A percentile compares a stretch with the other conserved stretches of the same genome.
Evolutionary conservation across 23 tunicate species (phyloP).

Genomic region (Clavelina lepadiformis): DNA sequence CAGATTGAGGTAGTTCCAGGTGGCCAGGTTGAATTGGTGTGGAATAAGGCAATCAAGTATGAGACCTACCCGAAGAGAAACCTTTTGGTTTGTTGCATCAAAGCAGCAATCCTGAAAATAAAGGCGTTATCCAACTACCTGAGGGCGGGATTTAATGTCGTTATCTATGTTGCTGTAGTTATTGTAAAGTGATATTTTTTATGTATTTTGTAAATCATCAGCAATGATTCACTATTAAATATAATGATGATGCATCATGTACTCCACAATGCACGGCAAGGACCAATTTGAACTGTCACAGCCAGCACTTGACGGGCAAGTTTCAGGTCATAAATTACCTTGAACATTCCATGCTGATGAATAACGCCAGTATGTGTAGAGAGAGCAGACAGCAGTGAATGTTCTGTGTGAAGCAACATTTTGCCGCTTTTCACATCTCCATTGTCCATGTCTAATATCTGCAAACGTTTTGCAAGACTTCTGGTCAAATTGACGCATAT

Average conservation of each 20-base stretch:
- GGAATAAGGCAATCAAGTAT: slow-evolving; percentile 62
- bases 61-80: slow-evolving; percentile 39
- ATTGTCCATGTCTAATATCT: slow-evolving; percentile 33
- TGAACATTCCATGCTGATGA: slow-evolving; percentile 67
- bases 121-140: background rate
- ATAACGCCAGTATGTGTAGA: slow-evolving; percentile 68
- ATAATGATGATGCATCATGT: too few species aligned
- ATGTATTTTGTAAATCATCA: background rate
- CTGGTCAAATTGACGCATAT: too few species aligned
- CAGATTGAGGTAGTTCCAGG: slow-evolving; percentile 43
- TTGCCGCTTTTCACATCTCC: slow-evolving; percentile 56
- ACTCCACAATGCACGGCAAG: too few species aligned
- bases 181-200: too few species aligned
- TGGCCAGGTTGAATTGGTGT: slow-evolving; percentile 40
- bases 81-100: slow-evolving; percentile 20
- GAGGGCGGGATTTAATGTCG: too few species aligned
- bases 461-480: too few species aligned
- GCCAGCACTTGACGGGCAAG: too few species aligned
- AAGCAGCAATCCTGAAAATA: slow-evolving; percentile 35
- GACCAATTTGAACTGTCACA: too few species aligned
- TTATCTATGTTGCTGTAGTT: too few species aligned
- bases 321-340: slow-evolving; percentile 1
- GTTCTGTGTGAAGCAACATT: slow-evolving; percentile 77
- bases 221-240: background rate
- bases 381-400: slow-evolving; percentile 55